These are phyloP conservation scores for Epinotia brunnichana DNA, from an alignment of 2,888 invertebrate species.

Conservation along the genomic window DNA sequence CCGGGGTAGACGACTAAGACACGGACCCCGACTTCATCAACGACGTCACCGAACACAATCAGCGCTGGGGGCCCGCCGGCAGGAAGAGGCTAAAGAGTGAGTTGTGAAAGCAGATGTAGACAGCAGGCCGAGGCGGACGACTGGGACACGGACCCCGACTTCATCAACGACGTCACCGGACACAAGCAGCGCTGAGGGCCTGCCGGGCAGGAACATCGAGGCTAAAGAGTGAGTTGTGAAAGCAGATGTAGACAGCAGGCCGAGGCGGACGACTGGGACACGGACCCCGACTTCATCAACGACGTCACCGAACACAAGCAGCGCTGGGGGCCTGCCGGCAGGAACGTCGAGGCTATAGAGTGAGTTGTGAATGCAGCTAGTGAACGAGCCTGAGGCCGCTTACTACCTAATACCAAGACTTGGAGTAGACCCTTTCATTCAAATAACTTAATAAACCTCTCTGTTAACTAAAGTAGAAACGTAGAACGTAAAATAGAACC, in stretches of 20 bases:
- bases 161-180: slow-evolving; percentile 87
- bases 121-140: not conserved
- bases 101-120: slow-evolving; percentile 51
- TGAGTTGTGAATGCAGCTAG: slow-evolving; percentile 72
- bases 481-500: too few species aligned
- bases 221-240: slow-evolving; percentile 89
- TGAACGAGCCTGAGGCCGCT: too few species aligned
- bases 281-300: not conserved
- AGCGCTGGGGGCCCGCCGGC: slow-evolving; percentile 94
- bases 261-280: not conserved
- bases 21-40: slow-evolving; percentile 88
- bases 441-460: too few species aligned
- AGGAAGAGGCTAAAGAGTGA: slow-evolving; percentile 93
- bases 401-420: too few species aligned
- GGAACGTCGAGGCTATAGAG: slow-evolving; percentile 94
- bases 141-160: not conserved
- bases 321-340: slow-evolving; percentile 92
- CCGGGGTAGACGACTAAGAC: not conserved
- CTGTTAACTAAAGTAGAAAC: too few species aligned
- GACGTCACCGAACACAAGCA: slow-evolving; percentile 96
- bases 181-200: slow-evolving; percentile 97
- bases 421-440: too few species aligned
- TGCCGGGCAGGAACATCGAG: slow-evolving; percentile 90
- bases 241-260: not conserved
- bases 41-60: slow-evolving; percentile 96